phyloP scores from a whole-genome alignment of 2,888 invertebrate species.

The Tortrix viridana region DNA sequence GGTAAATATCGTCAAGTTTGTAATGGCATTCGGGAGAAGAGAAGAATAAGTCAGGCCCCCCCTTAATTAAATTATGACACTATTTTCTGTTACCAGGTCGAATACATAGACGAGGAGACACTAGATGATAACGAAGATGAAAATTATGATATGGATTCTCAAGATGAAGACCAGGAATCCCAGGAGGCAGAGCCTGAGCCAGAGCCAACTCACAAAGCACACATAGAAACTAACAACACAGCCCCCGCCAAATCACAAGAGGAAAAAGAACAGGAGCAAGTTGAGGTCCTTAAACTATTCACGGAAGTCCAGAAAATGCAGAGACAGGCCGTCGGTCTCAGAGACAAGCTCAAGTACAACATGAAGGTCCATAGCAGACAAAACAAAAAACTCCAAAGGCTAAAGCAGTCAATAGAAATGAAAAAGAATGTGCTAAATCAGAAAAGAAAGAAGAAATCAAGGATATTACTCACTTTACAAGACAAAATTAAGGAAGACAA shows the following conservation, averaged over 20 bases:
- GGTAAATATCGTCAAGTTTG: too few relatives aligned
- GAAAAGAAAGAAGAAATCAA: constrained; percentile 74
- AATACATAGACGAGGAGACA: constrained; percentile 78
- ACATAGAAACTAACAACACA: constrained; percentile 13
- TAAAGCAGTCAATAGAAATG: constrained; percentile 68
- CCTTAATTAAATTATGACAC: background rate
- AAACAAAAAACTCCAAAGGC: constrained; percentile 58
- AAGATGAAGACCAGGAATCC: constrained; percentile 41
- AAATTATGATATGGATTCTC: constrained; percentile 59
- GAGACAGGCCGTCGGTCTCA: constrained; percentile 61
- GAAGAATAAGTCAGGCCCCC: too few relatives aligned
- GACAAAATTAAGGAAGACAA: constrained; percentile 77
- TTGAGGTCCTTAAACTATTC: constrained; percentile 70
- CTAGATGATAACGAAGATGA: constrained; percentile 63
- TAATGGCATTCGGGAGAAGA: too few relatives aligned
- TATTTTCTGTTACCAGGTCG: constrained; percentile 61
- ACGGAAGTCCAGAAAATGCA: constrained; percentile 75
- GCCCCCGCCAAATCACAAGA: constrained; percentile 40
- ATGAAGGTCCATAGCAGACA: constrained; percentile 70
- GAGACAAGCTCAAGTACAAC: constrained; percentile 68
- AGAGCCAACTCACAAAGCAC: constrained; percentile 18
- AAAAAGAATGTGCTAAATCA: constrained; percentile 69
- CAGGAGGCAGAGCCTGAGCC: constrained; percentile 38
- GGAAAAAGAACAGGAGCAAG: constrained; percentile 47
- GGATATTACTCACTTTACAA: constrained; percentile 69